These are phyloP conservation scores for Sphinx pinastri DNA, from an alignment of 2,888 invertebrate genomes.

Conservation along the genomic window DNA sequence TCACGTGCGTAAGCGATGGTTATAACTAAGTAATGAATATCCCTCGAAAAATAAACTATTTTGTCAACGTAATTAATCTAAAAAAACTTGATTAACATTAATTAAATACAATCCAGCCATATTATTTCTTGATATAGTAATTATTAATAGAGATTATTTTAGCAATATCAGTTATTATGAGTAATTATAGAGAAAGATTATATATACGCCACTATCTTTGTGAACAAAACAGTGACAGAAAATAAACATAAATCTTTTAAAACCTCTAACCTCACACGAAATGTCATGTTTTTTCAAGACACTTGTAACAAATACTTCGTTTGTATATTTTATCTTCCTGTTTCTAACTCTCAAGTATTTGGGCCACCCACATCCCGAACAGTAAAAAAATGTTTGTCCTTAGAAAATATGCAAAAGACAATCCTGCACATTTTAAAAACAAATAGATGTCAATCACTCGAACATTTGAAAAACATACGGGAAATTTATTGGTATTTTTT, in stretches of 20 bases:
- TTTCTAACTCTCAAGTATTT: conserved; percentile 12
- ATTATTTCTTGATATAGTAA: too few species aligned
- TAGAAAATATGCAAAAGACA: conserved; percentile 12
- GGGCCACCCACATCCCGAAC: conserved; percentile 8
- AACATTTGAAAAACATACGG: background rate
- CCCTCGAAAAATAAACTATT: too few species aligned
- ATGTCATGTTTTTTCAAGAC: conserved; percentile 8
- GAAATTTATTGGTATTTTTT: conserved; percentile 12
- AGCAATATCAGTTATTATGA: too few species aligned
- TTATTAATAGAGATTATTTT: too few species aligned
- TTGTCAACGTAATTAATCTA: too few species aligned
- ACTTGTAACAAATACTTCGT: conserved; percentile 22
- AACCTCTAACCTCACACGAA: conserved; percentile 23
- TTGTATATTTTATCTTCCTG: conserved; percentile 22
- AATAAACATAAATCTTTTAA: conserved; percentile 16
- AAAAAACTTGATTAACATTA: too few species aligned
- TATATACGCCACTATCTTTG: too few species aligned
- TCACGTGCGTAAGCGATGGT: too few species aligned
- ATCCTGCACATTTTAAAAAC: conserved; percentile 6
- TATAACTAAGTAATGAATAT: too few species aligned
- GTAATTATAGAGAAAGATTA: too few species aligned
- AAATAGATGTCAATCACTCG: conserved; percentile 17
- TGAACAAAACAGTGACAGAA: background rate
- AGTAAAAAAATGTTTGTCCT: conserved; percentile 21
- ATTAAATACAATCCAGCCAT: too few species aligned